These are phyloP conservation scores for Astur gentilis DNA, from an alignment of 2,113 vertebrate genomes.

Conservation along the genomic window DNA sequence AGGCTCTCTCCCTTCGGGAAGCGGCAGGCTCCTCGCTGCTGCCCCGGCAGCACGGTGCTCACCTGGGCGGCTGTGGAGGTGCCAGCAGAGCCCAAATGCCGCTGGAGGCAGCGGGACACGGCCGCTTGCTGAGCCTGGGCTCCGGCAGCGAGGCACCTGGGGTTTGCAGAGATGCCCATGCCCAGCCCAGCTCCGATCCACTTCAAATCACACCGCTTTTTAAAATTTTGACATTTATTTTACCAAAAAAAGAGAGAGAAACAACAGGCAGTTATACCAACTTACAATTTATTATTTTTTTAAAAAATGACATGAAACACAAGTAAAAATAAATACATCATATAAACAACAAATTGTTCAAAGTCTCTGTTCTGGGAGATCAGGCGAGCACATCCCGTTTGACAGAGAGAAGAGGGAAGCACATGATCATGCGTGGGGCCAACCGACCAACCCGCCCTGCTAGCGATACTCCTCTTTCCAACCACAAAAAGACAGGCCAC, in stretches of 20 bases:
- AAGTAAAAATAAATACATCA: slow-evolving; percentile 86
- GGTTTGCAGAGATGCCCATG: not conserved
- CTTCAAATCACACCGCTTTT: slow-evolving; percentile 18
- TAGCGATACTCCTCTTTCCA: slow-evolving; percentile 65
- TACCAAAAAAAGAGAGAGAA: slow-evolving; percentile 31
- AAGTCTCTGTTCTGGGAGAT: slow-evolving; percentile 71
- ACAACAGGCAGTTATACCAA: slow-evolving; percentile 78
- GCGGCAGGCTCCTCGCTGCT: not conserved
- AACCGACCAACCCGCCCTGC: slow-evolving; percentile 51
- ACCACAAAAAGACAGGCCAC: slow-evolving; percentile 70
- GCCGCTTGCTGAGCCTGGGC: not conserved
- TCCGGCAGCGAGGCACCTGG: fast-evolving
- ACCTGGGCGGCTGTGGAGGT: fast-evolving
- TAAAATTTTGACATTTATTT: slow-evolving; percentile 53
- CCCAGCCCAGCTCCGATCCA: not conserved
- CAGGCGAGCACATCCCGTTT: slow-evolving; percentile 13
- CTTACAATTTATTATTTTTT: slow-evolving; percentile 82
- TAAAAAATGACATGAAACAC: slow-evolving; percentile 85
- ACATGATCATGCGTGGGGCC: slow-evolving; percentile 69
- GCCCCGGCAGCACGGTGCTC: not conserved
- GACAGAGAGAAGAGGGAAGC: slow-evolving; percentile 79
- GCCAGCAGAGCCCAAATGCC: not conserved
- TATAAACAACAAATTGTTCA: slow-evolving; percentile 84
- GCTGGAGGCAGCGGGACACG: not conserved
- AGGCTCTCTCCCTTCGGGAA: not conserved